Base-by-base conservation (phyloP, 2,888 invertebrate species). In the Cremastinae sp. region DNA sequence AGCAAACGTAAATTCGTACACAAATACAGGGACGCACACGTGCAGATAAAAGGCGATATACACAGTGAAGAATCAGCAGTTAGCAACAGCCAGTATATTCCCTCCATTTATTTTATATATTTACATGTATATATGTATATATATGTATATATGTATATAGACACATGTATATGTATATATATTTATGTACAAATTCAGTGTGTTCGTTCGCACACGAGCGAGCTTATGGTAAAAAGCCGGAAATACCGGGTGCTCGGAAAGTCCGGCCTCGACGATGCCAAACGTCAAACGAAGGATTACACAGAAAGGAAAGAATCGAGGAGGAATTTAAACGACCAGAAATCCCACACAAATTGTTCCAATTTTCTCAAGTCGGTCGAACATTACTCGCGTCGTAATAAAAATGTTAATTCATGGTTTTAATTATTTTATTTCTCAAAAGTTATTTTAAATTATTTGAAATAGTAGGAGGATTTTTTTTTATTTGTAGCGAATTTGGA, bases 201-300 rank as follows among this genome's bases (percentile, higher is more conserved):
- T 35, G 18, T 4, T 12, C 7, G 14, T 8, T 9, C 7, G 41
- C n/a, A 18, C 9, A 12, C 18, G 9, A 49, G 2, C 39, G 39
- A 39, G 16, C 37, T 28, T 59, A 55, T 22, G 62, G 65, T 41
- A 66, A 70, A 79, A 78, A 83, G 82, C 84, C 85, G 85, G 82
- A 85, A 84, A 84, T 87, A 87, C 85, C 87, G 88, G 86, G 87
- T 86, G 87, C 85, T 79, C 81, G 58, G 77, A 79, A 78, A 78
- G 78, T 78, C 76, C 66, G 41, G 56, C 65, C 39, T 41, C 47
- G 55, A 18, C 12, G 41, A 62, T 43, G 35, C 53, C 37, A 35
- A 70, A 74, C 55, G 45, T 58, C 41, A 12, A 53, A 20, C 59
- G 66, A 43, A 41, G 18, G 66, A 35, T 55, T 41, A 62, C 74